Evolutionary conservation across 2,797 vertebrate species (phyloP), one percentile per base, ranked within the genome.

Genomic region (Rhodeus uyekii): DNA sequence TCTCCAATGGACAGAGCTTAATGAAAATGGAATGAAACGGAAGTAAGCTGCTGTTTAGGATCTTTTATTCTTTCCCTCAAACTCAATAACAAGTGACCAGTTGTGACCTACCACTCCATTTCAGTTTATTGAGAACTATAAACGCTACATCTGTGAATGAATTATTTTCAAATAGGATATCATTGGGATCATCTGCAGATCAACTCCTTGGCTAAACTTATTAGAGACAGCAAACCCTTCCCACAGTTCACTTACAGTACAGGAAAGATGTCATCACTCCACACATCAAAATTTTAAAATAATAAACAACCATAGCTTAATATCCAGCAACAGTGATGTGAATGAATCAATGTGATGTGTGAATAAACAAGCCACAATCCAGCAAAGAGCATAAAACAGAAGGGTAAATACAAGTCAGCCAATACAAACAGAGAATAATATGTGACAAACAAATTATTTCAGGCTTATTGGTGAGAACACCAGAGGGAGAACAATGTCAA

Each of bases 381-480:
- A 67, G 24, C 69, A 79, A n/a, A 73, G 69, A 32, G 2, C 22
- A 69, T 29, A 44, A 36, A n/a, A n/a, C 16, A 2, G 5, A 58
- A 29, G 9, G 3, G 12, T 14, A 42, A 72, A 27, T 36, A 55
- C 39, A 24, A 48, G 50, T 71, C 22, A 64, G 69, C 64, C 85
- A 80, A 80, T 61, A 76, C 58, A 84, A 86, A 72, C 72, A 46
- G 2, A 39, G 38, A 24, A 50, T 32, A 34, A 67, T 67, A 29
- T 48, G n/a, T 32, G 16, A 32, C 48, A 80, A 76, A 78, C 53
- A 83, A 68, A 60, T 68, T 50, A 46, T 38, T 50, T 27, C 24
- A 53, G 75, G 29, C 8, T 60, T 48, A 32, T 72, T 61, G 27
- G 29, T 78, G 55, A 80, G 55, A 87, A 87, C 39, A 72, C 22